These are phyloP conservation scores for Tortricodes alternella DNA, from an alignment of 2,888 invertebrate species.

Conservation along the genomic window DNA sequence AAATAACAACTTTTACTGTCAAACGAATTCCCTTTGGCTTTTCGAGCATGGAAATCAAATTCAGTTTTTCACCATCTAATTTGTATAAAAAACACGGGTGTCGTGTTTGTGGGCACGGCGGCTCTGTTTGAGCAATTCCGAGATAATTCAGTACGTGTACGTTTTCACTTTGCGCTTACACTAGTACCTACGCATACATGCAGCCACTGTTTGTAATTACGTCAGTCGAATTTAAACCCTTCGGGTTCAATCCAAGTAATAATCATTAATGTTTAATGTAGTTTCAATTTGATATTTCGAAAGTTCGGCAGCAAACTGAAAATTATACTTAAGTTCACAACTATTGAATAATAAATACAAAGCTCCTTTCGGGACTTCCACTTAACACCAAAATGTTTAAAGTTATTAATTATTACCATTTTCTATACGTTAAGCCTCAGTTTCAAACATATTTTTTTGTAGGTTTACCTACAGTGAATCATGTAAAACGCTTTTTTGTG, in stretches of 20 bases:
- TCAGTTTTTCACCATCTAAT: slow-evolving; percentile 24
- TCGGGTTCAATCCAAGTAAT: background rate
- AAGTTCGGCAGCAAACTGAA: no score
- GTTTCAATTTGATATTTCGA: no score
- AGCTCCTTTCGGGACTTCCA: no score
- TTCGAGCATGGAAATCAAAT: slow-evolving; percentile 51
- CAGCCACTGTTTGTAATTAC: slow-evolving; percentile 18
- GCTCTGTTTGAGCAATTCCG: slow-evolving; percentile 25
- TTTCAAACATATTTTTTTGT: no score
- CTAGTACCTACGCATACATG: slow-evolving; percentile 11
- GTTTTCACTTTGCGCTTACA: slow-evolving; percentile 6
- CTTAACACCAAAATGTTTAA: no score
- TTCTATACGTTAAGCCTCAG: no score
- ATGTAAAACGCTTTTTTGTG: no score
- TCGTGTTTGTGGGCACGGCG: slow-evolving; percentile 19
- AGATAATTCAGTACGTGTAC: slow-evolving; percentile 24
- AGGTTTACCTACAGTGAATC: no score
- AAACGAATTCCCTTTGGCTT: slow-evolving; percentile 56
- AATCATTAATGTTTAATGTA: background rate
- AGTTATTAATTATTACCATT: no score
- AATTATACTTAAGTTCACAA: no score
- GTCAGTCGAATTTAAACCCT: slow-evolving; percentile 13
- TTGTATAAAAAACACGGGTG: slow-evolving; percentile 23
- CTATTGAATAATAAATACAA: no score
- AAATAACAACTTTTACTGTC: slow-evolving; percentile 57